Evolutionary conservation across 2,888 invertebrate genomes (phyloP).

Genomic region (Bimastos eiseni): DNA sequence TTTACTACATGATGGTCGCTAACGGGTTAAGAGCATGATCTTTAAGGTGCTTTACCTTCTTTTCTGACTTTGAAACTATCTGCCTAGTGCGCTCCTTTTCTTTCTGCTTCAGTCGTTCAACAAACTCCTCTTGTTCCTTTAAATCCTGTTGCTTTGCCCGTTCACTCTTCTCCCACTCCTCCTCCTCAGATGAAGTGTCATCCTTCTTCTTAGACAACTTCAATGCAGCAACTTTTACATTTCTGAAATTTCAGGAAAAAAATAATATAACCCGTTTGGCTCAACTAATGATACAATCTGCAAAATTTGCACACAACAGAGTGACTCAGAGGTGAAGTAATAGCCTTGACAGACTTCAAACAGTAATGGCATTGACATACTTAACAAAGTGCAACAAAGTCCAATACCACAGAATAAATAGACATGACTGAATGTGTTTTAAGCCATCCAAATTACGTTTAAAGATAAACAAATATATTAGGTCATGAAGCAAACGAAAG

Average conservation of each 20-base stretch:
- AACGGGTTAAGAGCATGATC: not conserved
- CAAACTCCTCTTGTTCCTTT: constrained; percentile 90
- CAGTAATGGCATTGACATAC: not conserved
- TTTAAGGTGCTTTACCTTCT: constrained; percentile 53
- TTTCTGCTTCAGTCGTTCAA: constrained; percentile 80
- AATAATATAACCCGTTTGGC: not conserved
- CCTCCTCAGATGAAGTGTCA: constrained; percentile 69
- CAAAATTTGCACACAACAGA: not conserved
- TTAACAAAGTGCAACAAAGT: not conserved
- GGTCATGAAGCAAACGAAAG: not conserved
- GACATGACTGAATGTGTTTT: not conserved
- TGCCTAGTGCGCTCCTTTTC: constrained; percentile 87
- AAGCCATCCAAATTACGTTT: not conserved
- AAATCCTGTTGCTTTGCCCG: constrained; percentile 77
- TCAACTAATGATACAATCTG: not conserved
- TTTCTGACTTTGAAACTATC: constrained; percentile 65
- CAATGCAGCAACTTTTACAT: not conserved
- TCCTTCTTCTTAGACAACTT: not conserved
- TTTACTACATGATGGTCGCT: no score
- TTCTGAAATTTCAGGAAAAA: not conserved
- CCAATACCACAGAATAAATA: not conserved
- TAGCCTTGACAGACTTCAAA: no score
- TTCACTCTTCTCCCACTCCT: constrained; percentile 69
- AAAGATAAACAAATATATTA: not conserved
- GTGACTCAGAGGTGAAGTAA: no score